These are phyloP conservation scores for Polyommatus iphigenia DNA, from an alignment of 2,888 invertebrate species.

Conservation along the genomic window DNA sequence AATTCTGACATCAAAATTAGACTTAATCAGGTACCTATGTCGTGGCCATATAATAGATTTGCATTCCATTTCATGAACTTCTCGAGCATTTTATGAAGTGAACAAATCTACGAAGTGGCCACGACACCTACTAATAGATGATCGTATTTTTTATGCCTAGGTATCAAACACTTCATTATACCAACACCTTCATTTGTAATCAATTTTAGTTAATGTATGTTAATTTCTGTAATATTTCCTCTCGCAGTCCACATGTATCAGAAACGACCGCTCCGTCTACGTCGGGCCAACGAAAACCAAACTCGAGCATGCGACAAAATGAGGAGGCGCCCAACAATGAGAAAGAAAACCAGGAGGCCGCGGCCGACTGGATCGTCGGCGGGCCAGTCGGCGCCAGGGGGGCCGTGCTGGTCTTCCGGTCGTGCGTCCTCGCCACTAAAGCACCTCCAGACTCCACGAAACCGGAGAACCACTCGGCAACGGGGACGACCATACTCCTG, in stretches of 20 bases:
- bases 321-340: constrained; percentile 61
- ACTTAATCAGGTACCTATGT: neutral
- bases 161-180: neutral
- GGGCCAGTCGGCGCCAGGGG: constrained; percentile 82
- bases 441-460: constrained; percentile 70
- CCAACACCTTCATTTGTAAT: neutral
- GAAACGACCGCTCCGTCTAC: constrained; percentile 71
- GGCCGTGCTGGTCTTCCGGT: constrained; percentile 84
- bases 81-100: too few relatives aligned
- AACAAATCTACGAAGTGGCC: too few relatives aligned
- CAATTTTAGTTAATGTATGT: neutral
- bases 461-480: constrained; percentile 63
- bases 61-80: too few relatives aligned
- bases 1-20: neutral
- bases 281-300: constrained; percentile 63
- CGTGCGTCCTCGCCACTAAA: constrained; percentile 79
- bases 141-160: too few relatives aligned
- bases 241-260: constrained; percentile 77
- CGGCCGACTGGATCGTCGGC: constrained; percentile 79
- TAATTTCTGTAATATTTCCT: constrained; percentile 2
- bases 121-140: too few relatives aligned
- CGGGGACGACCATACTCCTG: constrained; percentile 65
- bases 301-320: constrained; percentile 68
- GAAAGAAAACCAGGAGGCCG: constrained; percentile 59
- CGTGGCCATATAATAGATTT: neutral